A percentile compares a stretch with the other conserved stretches of the same genome.
Conservation (phyloP, 2,888 invertebrate genomes). For the Lasioglossum oenotherae region DNA sequence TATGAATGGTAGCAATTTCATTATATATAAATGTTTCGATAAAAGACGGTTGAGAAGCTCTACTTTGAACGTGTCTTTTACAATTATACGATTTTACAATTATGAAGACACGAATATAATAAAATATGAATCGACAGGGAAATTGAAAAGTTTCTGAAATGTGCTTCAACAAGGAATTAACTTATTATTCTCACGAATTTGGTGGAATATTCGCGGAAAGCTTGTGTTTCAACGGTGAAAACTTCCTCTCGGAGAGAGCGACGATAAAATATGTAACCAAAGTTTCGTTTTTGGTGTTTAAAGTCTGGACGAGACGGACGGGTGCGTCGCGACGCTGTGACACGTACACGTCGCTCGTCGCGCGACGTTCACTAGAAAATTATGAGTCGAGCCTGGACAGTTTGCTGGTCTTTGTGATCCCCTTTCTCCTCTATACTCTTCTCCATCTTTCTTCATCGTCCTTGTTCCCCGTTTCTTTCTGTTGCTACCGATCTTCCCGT, state of each 20-base stretch:
- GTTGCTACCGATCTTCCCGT: background rate
- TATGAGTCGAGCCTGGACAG: slow-evolving; percentile 80
- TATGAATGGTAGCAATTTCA: too few species aligned
- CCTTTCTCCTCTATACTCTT: slow-evolving; percentile 19
- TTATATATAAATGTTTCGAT: too few species aligned
- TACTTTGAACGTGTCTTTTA: too few species aligned
- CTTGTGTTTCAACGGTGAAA: background rate
- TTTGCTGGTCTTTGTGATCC: slow-evolving; percentile 43
- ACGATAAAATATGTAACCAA: slow-evolving; percentile 50
- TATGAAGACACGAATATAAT: too few species aligned
- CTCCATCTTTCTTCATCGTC: slow-evolving; percentile 15
- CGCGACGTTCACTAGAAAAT: slow-evolving; percentile 78
- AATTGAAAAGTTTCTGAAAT: background rate
- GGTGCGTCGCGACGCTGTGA: slow-evolving; percentile 81
- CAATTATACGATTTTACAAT: too few species aligned
- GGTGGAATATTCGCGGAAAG: background rate
- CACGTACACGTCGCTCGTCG: slow-evolving; percentile 80
- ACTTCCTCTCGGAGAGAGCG: slow-evolving; percentile 21
- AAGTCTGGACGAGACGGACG: slow-evolving; percentile 77
- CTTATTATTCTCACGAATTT: background rate
- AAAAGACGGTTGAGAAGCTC: too few species aligned
- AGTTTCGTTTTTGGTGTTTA: slow-evolving; percentile 54
- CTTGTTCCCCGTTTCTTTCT: background rate
- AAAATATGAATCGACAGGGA: too few species aligned
- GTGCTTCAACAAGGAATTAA: background rate